These are phyloP conservation scores for Scaptomyza cyrtandrae DNA, from an alignment of 2,888 invertebrate species.

Conservation along the genomic window DNA sequence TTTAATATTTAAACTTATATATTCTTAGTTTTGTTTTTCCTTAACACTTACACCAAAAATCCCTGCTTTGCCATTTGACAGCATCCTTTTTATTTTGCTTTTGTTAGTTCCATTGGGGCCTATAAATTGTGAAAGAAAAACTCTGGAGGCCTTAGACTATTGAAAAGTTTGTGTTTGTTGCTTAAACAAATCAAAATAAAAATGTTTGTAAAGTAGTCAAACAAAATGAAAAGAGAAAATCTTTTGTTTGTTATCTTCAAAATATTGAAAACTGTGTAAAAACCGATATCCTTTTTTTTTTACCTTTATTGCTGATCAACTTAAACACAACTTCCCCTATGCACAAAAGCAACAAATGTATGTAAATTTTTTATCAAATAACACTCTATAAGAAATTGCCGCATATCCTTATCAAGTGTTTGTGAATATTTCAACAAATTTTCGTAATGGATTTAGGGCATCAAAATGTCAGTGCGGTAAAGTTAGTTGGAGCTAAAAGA, in stretches of 20 bases:
- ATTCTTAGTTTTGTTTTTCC: slow-evolving; percentile 12
- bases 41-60: background rate
- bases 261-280: too few species aligned
- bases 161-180: slow-evolving; percentile 33
- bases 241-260: background rate
- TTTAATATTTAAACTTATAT: background rate
- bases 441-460: slow-evolving; percentile 58
- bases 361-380: background rate
- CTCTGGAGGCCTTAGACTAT: slow-evolving; percentile 33
- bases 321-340: background rate
- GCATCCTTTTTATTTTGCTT: slow-evolving; percentile 13
- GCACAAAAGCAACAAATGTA: background rate
- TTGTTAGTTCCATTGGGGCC: slow-evolving; percentile 37
- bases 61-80: slow-evolving; percentile 17
- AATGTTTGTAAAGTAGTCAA: background rate
- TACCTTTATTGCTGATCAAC: too few species aligned
- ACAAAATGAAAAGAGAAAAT: too few species aligned
- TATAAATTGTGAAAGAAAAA: slow-evolving; percentile 37
- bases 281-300: too few species aligned
- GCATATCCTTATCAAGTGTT: slow-evolving; percentile 29
- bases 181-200: background rate
- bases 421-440: slow-evolving; percentile 36
- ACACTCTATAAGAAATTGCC: background rate
- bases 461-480: slow-evolving; percentile 41
- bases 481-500: slow-evolving; percentile 15